Percentiles rank a stretch among this genome's conserved stretches.
These are phyloP conservation scores for Panulirus ornatus DNA, from an alignment of 1,140 invertebrate genomes.

Conservation along the genomic window DNA sequence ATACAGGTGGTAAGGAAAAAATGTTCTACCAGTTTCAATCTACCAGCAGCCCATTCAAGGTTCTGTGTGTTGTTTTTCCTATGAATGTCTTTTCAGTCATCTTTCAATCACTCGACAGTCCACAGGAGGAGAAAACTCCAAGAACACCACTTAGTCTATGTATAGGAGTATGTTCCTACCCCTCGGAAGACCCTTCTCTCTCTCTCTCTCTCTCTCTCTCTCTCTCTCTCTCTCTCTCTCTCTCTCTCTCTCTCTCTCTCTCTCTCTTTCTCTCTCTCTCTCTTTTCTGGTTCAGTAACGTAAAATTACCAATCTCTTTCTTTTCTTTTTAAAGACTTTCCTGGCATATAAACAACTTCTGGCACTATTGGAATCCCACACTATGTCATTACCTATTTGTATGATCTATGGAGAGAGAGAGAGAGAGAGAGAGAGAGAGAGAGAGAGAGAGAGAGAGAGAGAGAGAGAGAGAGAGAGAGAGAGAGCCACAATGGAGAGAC, in stretches of 20 bases:
- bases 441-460: neutral
- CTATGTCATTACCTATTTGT: neutral
- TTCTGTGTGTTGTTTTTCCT: too few relatives aligned
- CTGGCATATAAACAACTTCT: neutral
- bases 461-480: neutral
- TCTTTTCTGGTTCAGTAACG: neutral
- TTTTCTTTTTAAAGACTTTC: neutral
- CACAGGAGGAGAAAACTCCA: too few relatives aligned
- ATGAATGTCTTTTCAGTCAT: too few relatives aligned
- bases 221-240: conserved; percentile 3
- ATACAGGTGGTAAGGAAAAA: too few relatives aligned
- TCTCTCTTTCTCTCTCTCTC: neutral
- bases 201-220: neutral
- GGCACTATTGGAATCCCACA: neutral
- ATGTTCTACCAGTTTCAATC: too few relatives aligned
- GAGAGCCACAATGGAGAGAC: too few relatives aligned
- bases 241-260: neutral
- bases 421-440: neutral
- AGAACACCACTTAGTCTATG: too few relatives aligned
- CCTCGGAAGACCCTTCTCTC: neutral
- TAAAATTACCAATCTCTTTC: neutral
- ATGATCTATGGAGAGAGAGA: neutral
- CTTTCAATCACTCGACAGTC: too few relatives aligned
- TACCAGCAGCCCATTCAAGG: too few relatives aligned
- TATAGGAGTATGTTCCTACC: too few relatives aligned